phyloP scores from a whole-genome alignment of 2,113 vertebrate species.

The Lepus timidus region DNA sequence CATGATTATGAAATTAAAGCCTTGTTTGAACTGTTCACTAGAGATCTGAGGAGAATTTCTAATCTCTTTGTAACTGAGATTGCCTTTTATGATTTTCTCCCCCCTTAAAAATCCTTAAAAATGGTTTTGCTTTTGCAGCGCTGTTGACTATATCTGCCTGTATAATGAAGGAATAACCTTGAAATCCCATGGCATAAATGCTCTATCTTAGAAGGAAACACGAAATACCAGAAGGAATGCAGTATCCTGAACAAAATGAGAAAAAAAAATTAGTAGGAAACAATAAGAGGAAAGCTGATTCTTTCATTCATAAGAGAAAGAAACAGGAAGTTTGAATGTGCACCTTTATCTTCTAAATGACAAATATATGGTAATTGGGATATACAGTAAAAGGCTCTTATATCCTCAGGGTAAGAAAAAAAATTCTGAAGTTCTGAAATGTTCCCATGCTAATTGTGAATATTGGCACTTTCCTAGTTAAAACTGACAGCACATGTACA shows the following conservation, averaged over 20 bases:
- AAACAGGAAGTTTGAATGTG: not conserved
- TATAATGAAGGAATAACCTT: not conserved
- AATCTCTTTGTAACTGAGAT: not conserved
- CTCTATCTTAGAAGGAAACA: slow-evolving; percentile 18
- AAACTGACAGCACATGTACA: slow-evolving; percentile 39
- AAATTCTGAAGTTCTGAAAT: not conserved
- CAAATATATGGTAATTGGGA: not conserved
- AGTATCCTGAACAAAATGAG: not conserved
- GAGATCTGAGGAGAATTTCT: not conserved
- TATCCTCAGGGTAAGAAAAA: slow-evolving; percentile 37
- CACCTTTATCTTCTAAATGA: not conserved
- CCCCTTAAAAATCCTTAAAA: not conserved
- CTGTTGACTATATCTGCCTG: not conserved
- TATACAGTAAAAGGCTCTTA: not conserved
- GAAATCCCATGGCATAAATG: not conserved
- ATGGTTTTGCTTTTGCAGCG: not conserved
- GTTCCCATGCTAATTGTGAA: slow-evolving; percentile 29
- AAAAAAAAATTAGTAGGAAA: not conserved
- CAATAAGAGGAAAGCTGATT: slow-evolving; percentile 17
- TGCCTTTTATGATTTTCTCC: not conserved
- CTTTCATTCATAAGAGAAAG: slow-evolving; percentile 13
- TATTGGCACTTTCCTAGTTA: slow-evolving; percentile 34
- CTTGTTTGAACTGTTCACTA: slow-evolving; percentile 1
- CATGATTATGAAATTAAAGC: slow-evolving; percentile 42
- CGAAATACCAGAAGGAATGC: not conserved